Evolutionary conservation across 2,797 vertebrate genomes (phyloP).

Genomic region (Micrastur ruficollis): DNA sequence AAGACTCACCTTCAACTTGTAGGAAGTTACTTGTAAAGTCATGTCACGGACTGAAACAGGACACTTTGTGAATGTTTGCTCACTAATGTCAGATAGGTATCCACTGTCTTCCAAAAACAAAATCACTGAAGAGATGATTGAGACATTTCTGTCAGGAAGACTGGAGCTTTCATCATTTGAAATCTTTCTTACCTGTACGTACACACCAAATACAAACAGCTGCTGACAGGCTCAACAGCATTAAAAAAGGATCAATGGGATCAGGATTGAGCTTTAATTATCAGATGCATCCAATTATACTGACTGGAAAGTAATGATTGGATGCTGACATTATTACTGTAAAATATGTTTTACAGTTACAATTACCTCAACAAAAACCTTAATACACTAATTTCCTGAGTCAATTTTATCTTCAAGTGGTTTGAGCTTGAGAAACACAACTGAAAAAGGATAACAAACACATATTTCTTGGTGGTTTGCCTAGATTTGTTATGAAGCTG

Average conservation of each 20-base stretch:
- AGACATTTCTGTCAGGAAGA: background rate
- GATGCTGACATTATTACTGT: background rate
- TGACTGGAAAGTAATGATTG: background rate
- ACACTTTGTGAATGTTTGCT: background rate
- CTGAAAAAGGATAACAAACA: conserved; percentile 18
- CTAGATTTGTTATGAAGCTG: conserved; percentile 18
- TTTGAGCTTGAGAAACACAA: background rate
- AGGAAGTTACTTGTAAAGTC: background rate
- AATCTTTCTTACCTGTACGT: background rate
- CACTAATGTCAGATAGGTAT: no score
- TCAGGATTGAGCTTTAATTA: background rate
- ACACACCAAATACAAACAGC: background rate
- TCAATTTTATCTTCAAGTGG: conserved; percentile 3
- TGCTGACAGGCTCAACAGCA: background rate
- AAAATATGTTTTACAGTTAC: background rate
- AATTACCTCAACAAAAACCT: background rate
- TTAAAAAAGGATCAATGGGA: background rate
- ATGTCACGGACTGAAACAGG: background rate
- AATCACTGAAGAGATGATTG: background rate
- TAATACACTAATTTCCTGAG: background rate
- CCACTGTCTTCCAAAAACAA: background rate
- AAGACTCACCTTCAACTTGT: background rate
- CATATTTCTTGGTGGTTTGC: conserved; percentile 39
- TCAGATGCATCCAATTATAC: background rate
- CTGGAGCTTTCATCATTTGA: background rate